A percentile compares a stretch with the other conserved stretches of the same genome.
Evolutionary conservation across 2,888 invertebrate species (phyloP).

Genomic region (Ditula angustiorana): DNA sequence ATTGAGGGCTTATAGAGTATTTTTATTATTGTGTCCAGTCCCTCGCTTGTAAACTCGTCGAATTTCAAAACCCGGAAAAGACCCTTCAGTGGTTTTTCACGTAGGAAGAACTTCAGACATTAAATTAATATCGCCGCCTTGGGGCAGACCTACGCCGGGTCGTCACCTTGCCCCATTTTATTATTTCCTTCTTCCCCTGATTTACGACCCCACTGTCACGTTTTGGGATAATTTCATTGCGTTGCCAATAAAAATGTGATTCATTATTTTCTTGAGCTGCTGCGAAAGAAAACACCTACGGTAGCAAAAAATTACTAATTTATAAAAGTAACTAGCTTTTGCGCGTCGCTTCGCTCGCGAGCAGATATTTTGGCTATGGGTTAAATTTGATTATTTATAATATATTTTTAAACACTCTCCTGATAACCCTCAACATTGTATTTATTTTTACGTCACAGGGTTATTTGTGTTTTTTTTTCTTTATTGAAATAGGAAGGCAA

Average conservation of each 20-base stretch:
- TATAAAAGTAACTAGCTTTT: neutral
- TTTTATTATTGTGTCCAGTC: too few relatives aligned
- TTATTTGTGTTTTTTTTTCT: too few relatives aligned
- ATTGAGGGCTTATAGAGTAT: too few relatives aligned
- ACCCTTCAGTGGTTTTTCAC: neutral
- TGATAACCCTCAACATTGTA: too few relatives aligned
- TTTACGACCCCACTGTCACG: slow-evolving; percentile 29
- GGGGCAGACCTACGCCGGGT: slow-evolving; percentile 10
- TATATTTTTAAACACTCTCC: too few relatives aligned
- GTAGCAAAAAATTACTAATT: neutral
- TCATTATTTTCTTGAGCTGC: slow-evolving; percentile 24
- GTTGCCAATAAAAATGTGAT: slow-evolving; percentile 25
- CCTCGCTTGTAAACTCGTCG: neutral
- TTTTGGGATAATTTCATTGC: slow-evolving; percentile 33
- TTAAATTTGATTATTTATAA: too few relatives aligned
- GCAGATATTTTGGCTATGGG: too few relatives aligned
- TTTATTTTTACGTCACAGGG: too few relatives aligned
- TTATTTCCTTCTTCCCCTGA: slow-evolving; percentile 28
- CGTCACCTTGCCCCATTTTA: slow-evolving; percentile 31
- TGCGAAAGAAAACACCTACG: neutral
- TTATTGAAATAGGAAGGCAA: too few relatives aligned
- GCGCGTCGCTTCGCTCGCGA: too few relatives aligned
- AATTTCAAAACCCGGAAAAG: neutral
- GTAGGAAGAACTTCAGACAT: slow-evolving; percentile 2
- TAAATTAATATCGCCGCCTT: slow-evolving; percentile 22